A percentile compares a stretch with the other conserved stretches of the same genome.
Evolutionary conservation across 2,113 vertebrate genomes (phyloP).

Genomic region (Paratilapia polleni): DNA sequence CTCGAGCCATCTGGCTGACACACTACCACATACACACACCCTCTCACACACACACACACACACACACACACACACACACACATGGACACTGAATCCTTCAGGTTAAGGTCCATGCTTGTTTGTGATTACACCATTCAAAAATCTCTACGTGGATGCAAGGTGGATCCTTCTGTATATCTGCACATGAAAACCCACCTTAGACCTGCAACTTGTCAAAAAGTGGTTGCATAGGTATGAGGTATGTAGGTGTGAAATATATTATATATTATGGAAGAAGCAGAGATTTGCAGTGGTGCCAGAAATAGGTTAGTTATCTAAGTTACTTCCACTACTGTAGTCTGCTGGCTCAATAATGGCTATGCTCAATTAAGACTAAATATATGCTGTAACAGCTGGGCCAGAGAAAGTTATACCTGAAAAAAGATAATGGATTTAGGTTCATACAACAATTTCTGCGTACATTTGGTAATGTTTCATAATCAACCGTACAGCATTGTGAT

Average conservation of each 20-base stretch:
- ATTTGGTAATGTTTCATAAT: not conserved
- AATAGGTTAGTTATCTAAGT: constrained; percentile 48
- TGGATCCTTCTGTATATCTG: constrained; percentile 35
- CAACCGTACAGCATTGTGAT: not conserved
- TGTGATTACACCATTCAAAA: constrained; percentile 47
- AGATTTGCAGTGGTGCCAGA: constrained; percentile 34
- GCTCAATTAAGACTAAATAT: constrained; percentile 46
- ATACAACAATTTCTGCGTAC: not conserved
- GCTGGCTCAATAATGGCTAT: constrained; percentile 22
- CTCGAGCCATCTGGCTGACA: constrained; percentile 71
- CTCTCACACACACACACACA: constrained; percentile 18
- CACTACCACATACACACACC: constrained; percentile 30
- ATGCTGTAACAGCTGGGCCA: constrained; percentile 6
- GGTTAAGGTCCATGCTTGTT: constrained; percentile 39
- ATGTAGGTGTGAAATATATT: constrained; percentile 43
- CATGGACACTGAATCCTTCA: constrained; percentile 18
- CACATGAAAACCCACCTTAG: constrained; percentile 40
- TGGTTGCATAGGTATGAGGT: constrained; percentile 41
- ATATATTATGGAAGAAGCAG: constrained; percentile 43
- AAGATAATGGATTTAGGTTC: constrained; percentile 3
- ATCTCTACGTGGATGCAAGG: constrained; percentile 15
- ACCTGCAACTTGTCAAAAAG: constrained; percentile 54
- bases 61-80: constrained; percentile 16
- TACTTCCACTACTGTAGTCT: constrained; percentile 33
- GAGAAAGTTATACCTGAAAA: constrained; percentile 13